A percentile compares a stretch with the other conserved stretches of the same genome.
These are phyloP conservation scores for Drosophila nebulosa DNA, from an alignment of 1,140 invertebrate genomes.

Conservation along the genomic window DNA sequence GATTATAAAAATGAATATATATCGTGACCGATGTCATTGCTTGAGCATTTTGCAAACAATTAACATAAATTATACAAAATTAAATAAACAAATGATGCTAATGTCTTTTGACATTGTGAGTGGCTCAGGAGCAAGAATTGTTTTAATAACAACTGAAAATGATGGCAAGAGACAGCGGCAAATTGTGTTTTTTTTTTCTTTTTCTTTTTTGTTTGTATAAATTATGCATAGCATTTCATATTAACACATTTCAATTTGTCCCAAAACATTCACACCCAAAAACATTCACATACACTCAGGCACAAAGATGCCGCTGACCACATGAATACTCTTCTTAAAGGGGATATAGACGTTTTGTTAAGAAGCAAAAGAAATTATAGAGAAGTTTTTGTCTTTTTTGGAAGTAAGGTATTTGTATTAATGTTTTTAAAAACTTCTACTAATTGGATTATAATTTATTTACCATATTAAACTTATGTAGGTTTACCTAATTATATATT, in stretches of 20 bases:
- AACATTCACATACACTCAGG: not conserved
- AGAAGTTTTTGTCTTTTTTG: too few relatives aligned
- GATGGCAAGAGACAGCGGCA: not conserved
- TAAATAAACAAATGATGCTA: conserved; percentile 34
- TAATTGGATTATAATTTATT: too few relatives aligned
- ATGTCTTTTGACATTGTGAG: conserved; percentile 55
- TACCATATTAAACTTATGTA: too few relatives aligned
- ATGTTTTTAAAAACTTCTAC: too few relatives aligned
- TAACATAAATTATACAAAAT: conserved; percentile 51
- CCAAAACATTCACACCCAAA: conserved; percentile 34
- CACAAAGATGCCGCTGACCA: conserved; percentile 31
- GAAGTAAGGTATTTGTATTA: too few relatives aligned
- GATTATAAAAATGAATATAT: not conserved
- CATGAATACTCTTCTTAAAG: not conserved
- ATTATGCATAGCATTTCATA: conserved; percentile 58
- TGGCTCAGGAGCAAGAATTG: not conserved
- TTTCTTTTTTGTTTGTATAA: too few relatives aligned
- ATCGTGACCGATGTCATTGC: conserved; percentile 38
- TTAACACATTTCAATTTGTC: conserved; percentile 78
- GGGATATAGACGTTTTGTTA: not conserved
- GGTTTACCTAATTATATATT: too few relatives aligned
- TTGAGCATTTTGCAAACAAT: conserved; percentile 54
- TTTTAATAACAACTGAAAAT: conserved; percentile 20
- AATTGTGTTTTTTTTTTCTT: conserved; percentile 1
- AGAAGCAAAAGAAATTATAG: too few relatives aligned